These are phyloP conservation scores for Crossocerus cetratus DNA, from an alignment of 2,888 invertebrate species.

Conservation along the genomic window DNA sequence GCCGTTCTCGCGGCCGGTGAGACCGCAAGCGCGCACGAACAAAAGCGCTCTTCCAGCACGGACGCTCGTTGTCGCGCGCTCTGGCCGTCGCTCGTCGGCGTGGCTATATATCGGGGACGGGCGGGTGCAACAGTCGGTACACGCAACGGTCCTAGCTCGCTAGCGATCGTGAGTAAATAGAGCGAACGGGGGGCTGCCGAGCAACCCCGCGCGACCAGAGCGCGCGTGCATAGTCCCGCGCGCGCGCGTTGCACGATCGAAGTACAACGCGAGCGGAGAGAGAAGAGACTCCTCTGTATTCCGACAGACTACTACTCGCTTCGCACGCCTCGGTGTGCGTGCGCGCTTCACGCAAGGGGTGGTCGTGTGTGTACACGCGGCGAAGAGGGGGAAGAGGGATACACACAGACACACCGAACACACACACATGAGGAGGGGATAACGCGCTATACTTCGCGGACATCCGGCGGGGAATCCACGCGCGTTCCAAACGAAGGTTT, in stretches of 20 bases:
- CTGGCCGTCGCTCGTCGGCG: not conserved
- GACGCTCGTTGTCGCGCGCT: conserved; percentile 11
- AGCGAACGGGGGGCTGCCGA: conserved; percentile 39
- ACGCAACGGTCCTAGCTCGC: conserved; percentile 18
- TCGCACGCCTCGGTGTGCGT: conserved; percentile 8
- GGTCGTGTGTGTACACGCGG: conserved; percentile 39
- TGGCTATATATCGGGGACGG: conserved; percentile 9
- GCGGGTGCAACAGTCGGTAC: conserved; percentile 30
- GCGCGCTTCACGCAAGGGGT: no score
- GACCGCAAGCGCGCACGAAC: conserved; percentile 33
- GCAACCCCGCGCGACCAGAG: conserved; percentile 34
- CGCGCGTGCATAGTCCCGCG: conserved; percentile 35
- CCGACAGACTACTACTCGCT: conserved; percentile 16
- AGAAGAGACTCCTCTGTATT: conserved; percentile 31
- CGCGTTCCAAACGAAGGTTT: conserved; percentile 26
- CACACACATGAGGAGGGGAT: no score
- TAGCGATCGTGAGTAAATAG: conserved; percentile 50
- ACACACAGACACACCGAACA: conserved; percentile 2
- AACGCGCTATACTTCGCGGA: conserved; percentile 41
- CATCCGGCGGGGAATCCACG: conserved; percentile 55
- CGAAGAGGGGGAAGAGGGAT: conserved; percentile 27
- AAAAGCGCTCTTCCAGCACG: conserved; percentile 33
- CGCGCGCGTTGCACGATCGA: conserved; percentile 44
- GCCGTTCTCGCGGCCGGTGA: conserved; percentile 45
- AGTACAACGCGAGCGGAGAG: conserved; percentile 20